Evolutionary conservation across 2,113 vertebrate species (phyloP).

Genomic region (Fulmarus glacialis): DNA sequence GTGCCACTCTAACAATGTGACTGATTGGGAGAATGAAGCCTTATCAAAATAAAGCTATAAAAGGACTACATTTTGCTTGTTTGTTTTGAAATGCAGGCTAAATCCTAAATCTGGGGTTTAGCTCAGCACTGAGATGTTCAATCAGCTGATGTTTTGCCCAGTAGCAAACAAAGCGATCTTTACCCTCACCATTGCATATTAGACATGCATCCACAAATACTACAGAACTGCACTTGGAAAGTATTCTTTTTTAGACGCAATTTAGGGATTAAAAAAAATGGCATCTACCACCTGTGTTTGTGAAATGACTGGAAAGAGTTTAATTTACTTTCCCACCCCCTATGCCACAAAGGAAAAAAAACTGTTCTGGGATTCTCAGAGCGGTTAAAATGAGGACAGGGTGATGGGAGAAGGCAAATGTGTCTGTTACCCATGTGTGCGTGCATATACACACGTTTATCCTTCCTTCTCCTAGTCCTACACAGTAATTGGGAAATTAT

Average conservation of each 20-base stretch:
- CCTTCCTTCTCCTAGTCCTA: not conserved
- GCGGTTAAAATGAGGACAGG: not conserved
- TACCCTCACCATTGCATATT: not conserved
- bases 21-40: slow-evolving; percentile 15
- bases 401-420: not conserved
- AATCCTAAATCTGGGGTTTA: not conserved
- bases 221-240: not conserved
- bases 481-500: not conserved
- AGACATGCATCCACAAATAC: not conserved
- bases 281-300: not conserved
- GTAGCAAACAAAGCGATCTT: not conserved
- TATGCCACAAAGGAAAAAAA: not conserved
- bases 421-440: not conserved
- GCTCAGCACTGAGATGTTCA: not conserved
- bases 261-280: not conserved
- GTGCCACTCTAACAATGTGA: slow-evolving; percentile 17
- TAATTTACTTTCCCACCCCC: not conserved
- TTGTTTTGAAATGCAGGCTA: not conserved
- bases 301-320: not conserved
- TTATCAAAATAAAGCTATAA: slow-evolving; percentile 29
- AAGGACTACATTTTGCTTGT: not conserved
- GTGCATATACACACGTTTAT: not conserved
- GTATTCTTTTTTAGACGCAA: not conserved
- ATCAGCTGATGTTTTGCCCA: not conserved
- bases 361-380: not conserved